These are phyloP conservation scores for Macquaria ambigua DNA, from an alignment of 2,113 vertebrate species.

Conservation along the genomic window DNA sequence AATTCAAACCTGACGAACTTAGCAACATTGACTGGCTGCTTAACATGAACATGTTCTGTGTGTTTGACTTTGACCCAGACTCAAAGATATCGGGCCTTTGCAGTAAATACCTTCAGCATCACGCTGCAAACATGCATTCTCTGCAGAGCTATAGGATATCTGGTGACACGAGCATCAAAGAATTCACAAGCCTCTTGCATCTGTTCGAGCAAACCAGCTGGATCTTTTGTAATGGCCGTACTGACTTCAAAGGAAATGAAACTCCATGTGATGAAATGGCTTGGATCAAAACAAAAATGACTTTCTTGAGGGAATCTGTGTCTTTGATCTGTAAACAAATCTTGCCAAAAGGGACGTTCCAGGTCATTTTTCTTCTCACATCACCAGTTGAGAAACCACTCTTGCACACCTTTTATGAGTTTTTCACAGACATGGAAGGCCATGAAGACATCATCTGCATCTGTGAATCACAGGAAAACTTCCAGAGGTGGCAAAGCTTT, in stretches of 20 bases:
- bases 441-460: slow-evolving; percentile 87
- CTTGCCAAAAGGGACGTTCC: slow-evolving; percentile 83
- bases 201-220: slow-evolving; percentile 89
- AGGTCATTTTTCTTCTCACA: slow-evolving; percentile 85
- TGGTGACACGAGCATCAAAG: slow-evolving; percentile 57
- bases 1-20: slow-evolving; percentile 79
- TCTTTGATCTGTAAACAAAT: slow-evolving; percentile 87
- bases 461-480: slow-evolving; percentile 82
- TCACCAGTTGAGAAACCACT: slow-evolving; percentile 86
- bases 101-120: slow-evolving; percentile 80
- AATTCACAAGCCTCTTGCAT: slow-evolving; percentile 73
- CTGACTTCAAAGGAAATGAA: slow-evolving; percentile 83
- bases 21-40: slow-evolving; percentile 82
- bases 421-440: slow-evolving; percentile 88
- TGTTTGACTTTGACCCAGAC: slow-evolving; percentile 90
- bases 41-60: slow-evolving; percentile 86
- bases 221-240: slow-evolving; percentile 90
- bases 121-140: slow-evolving; percentile 80
- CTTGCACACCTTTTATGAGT: slow-evolving; percentile 86
- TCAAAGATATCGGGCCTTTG: slow-evolving; percentile 85
- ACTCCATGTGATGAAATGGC: slow-evolving; percentile 84
- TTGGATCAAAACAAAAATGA: slow-evolving; percentile 86
- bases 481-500: slow-evolving; percentile 81
- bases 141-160: slow-evolving; percentile 82
- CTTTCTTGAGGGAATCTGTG: slow-evolving; percentile 81